These are phyloP conservation scores for Podarcis muralis DNA, from an alignment of 2,113 vertebrate species.

Conservation along the genomic window DNA sequence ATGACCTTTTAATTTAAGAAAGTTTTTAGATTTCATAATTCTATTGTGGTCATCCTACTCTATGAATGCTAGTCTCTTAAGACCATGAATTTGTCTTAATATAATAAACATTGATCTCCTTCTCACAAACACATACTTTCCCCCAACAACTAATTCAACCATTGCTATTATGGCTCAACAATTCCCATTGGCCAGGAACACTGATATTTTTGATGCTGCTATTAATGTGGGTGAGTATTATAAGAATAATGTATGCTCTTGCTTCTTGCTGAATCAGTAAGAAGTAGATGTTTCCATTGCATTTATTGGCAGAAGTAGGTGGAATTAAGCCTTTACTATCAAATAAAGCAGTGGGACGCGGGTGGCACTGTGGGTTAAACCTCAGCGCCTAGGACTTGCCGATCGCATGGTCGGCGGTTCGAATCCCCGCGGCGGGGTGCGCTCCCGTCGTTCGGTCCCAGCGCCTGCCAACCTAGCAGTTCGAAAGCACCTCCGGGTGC, in stretches of 20 bases:
- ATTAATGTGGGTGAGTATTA: not conserved
- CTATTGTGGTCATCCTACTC: constrained; percentile 29
- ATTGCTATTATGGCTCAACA: constrained; percentile 27
- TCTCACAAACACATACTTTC: constrained; percentile 10
- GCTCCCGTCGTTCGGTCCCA: no score
- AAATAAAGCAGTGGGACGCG: not conserved
- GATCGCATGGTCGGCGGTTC: no score
- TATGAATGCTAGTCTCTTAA: constrained; percentile 31
- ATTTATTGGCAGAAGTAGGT: not conserved
- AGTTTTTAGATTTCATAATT: constrained; percentile 16
- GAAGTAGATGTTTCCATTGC: not conserved
- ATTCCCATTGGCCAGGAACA: constrained; percentile 53
- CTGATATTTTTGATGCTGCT: constrained; percentile 34
- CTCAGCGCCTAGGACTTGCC: no score
- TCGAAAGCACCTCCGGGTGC: no score
- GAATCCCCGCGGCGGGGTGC: no score
- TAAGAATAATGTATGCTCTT: not conserved
- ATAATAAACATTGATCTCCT: constrained; percentile 41
- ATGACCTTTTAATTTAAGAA: constrained; percentile 12
- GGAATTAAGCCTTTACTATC: not conserved
- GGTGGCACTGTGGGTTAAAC: no score
- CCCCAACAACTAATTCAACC: constrained; percentile 44
- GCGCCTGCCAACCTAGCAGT: no score
- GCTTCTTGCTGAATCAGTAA: not conserved
- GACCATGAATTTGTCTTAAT: constrained; percentile 47